Evolutionary conservation across 2,113 vertebrate genomes (phyloP), one percentile per base, ranked within the genome.

Genomic region (Myotis lucifugus): DNA sequence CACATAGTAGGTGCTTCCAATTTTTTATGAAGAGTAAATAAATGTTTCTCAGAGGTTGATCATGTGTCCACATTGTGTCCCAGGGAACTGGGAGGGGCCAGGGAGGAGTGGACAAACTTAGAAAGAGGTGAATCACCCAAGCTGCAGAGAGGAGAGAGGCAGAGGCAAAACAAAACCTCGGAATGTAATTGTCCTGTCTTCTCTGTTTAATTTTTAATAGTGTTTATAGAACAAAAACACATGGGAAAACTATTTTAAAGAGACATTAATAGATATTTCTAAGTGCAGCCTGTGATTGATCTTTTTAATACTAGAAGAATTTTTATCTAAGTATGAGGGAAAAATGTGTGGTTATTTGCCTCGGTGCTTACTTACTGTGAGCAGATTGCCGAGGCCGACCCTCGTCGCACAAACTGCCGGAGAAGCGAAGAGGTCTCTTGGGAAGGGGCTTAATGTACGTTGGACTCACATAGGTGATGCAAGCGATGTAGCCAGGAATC

Each of bases 271-370:
- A 73, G 78, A 82, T 91, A 93, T 73, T 94, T 91, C 85, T n/a
- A 92, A 96, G 69, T 42, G 21, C 21, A 85, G 86, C 10, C 37
- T 61, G 27, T 84, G 94, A 79, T 64, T 87, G 72, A 42, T 87
- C 21, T 95, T 94, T 93, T 96, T 92, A 90, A 88, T 90, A 78
- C 67, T 21, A 67, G 86, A 82, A 93, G 67, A 82, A 85, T 93
- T 94, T 96, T 85, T 88, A 73, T 94, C 78, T 73, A 46, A 67
- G 46, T 66, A 37, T 77, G 56, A 93, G 48, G 5, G 10, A 34
- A 67, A 84, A 42, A 61, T 1, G 3, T 91, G 61, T 42, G 27
- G 67, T 61, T 90, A 42, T 93, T 25, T 50, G 72, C 95, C 23
- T 77, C 6, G 11, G 29, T 40, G 32, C 17, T 56, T 81, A 27